Evolutionary conservation across 2,113 vertebrate species (phyloP), one percentile per base, ranked within the genome.

Genomic region (Andinoacara biseriatus): DNA sequence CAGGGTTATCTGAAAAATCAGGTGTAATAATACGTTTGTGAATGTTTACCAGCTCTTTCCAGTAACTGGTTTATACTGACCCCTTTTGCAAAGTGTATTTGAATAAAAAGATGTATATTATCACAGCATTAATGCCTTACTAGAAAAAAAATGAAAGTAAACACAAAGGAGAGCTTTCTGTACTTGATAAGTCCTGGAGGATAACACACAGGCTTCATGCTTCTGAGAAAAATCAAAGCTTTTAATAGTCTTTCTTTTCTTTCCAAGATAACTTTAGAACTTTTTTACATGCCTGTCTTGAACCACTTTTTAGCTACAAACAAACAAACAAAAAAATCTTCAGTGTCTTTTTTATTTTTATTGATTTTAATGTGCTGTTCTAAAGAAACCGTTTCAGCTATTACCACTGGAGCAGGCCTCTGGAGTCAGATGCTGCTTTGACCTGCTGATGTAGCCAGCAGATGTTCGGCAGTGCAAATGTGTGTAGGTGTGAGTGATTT

Each of bases 291-390:
- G 26, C 17, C 75, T 33, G 15, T 58, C 62, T 56, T 49, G 78
- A 78, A 81, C 22, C 49, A 63, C 10, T 57, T 2, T 86, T 82
- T 69, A 78, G 59, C 62, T 56, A 14, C 24, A 61, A 52, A 69
- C 22, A 35, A 67, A 29, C 9, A 61, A 58, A 29, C 7, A 49
- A 20, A 7, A 24, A 29, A 7, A 5, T 11, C 15, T 52, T 52
- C 17, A 31, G 24, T 4, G 10, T 72, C 29, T 58, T 18, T 79
- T 38, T 11, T 9, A 26, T 2, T 11, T 56, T 31, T 80, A 63
- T 74, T 81, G 60, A 85, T 81, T 80, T 67, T 3, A 33, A 31
- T 9, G 10, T 31, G 26, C 4, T 31, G 9, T 13, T 63, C 33
- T 20, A 58, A 67, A 77, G 35, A 26, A 81, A 40, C 3, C 15